Conservation (phyloP, 2,113 vertebrate genomes). For the Zingel zingel region DNA sequence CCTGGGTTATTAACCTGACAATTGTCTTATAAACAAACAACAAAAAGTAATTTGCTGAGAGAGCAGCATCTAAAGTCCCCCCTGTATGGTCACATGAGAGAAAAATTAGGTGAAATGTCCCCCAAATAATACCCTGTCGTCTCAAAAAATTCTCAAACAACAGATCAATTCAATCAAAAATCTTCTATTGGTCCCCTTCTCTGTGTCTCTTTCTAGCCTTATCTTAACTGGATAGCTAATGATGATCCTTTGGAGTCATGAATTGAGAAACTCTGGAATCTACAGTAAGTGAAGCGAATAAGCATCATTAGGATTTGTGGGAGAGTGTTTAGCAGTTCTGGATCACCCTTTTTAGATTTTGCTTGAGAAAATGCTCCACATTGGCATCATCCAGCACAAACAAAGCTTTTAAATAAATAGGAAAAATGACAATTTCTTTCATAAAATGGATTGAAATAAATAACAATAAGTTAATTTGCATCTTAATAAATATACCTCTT, state of each 20-base stretch:
- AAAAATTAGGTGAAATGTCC: constrained; percentile 45
- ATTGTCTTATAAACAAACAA: constrained; percentile 50
- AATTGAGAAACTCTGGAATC: constrained; percentile 66
- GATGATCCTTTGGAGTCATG: constrained; percentile 38
- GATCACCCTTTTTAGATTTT: constrained; percentile 48
- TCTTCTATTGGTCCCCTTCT: constrained; percentile 74
- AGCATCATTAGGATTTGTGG: constrained; percentile 25
- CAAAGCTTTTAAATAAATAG: constrained; percentile 91
- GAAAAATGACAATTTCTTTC: constrained; percentile 87
- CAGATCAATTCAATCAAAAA: constrained; percentile 32
- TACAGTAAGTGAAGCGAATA: constrained; percentile 33
- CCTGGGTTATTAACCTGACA: constrained; percentile 10
- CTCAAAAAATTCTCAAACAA: constrained; percentile 42
- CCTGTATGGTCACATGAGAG: constrained; percentile 19
- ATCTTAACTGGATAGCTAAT: constrained; percentile 14
- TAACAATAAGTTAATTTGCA: constrained; percentile 98
- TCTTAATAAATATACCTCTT: constrained; percentile 98
- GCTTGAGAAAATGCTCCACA: constrained; percentile 81
- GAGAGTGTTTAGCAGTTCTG: constrained; percentile 45
- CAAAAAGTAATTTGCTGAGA: constrained; percentile 37
- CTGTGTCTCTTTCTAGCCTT: constrained; percentile 22
- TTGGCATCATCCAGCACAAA: constrained; percentile 93
- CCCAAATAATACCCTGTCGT: background rate
- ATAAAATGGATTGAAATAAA: constrained; percentile 95
- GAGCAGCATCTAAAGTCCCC: background rate